Evolutionary conservation across 2,797 vertebrate genomes (phyloP).

Genomic region (Acanthurus tractus): DNA sequence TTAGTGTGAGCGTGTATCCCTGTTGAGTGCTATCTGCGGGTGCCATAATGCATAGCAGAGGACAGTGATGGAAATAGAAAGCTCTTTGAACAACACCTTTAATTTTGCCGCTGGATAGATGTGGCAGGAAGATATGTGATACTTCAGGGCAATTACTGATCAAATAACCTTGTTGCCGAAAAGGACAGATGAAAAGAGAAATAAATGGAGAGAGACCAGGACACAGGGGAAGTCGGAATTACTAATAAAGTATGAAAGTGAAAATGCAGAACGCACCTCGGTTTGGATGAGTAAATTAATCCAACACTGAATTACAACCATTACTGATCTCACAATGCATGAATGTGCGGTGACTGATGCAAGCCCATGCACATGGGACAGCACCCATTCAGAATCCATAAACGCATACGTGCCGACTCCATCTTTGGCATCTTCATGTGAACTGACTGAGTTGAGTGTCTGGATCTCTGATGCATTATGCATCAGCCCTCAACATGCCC

Average conservation of each 20-base stretch:
- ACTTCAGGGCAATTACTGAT: conserved; percentile 54
- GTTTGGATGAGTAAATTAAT: conserved; percentile 34
- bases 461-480: conserved; percentile 77
- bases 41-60: conserved; percentile 17
- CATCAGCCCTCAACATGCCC: conserved; percentile 75
- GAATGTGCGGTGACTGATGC: conserved; percentile 8
- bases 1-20: background rate
- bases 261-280: conserved; percentile 17
- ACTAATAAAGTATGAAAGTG: conserved; percentile 40
- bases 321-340: conserved; percentile 36
- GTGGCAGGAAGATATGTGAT: conserved; percentile 38
- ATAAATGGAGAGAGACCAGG: conserved; percentile 40
- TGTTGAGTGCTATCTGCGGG: background rate
- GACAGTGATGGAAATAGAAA: conserved; percentile 43
- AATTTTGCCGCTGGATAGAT: conserved; percentile 48
- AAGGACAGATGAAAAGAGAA: conserved; percentile 57
- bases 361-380: background rate
- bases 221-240: conserved; percentile 8
- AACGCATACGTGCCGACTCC: conserved; percentile 39
- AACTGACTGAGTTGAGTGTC: conserved; percentile 47
- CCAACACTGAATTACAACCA: conserved; percentile 42
- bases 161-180: conserved; percentile 55
- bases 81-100: conserved; percentile 57
- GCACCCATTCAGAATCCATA: conserved; percentile 20
- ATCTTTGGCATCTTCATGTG: conserved; percentile 64